Evolutionary conservation across 2,113 vertebrate genomes (phyloP).

Genomic region (Ceratotherium simum): DNA sequence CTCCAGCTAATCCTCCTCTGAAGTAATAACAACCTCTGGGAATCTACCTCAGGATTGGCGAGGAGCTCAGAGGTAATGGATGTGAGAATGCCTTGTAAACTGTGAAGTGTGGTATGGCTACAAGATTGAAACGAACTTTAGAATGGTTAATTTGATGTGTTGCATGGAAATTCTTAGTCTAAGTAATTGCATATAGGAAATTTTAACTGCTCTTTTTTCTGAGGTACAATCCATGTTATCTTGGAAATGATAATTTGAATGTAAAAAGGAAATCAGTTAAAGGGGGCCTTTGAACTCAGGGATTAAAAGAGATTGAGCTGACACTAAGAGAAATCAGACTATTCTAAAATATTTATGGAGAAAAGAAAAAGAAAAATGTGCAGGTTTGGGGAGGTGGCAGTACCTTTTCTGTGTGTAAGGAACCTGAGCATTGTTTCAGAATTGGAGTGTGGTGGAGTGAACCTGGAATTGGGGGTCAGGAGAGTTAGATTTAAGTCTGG

Average conservation of each 20-base stretch:
- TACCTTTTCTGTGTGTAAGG: not conserved
- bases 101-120: not conserved
- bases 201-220: conserved; percentile 15
- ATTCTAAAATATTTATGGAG: not conserved
- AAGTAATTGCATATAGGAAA: not conserved
- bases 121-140: not conserved
- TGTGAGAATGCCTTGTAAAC: conserved; percentile 1
- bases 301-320: not conserved
- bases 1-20: not conserved
- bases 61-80: not conserved
- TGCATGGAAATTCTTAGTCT: not conserved
- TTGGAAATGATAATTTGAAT: conserved; percentile 47
- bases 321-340: conserved; percentile 7
- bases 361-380: not conserved
- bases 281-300: not conserved
- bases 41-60: not conserved
- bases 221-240: not conserved
- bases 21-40: not conserved
- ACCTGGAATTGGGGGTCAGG: not conserved
- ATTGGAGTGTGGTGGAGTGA: not conserved
- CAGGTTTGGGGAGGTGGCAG: not conserved
- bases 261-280: not conserved
- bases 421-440: not conserved
- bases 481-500: not conserved
- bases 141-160: not conserved